These are phyloP conservation scores for Dendrolimus pini DNA, from an alignment of 2,888 invertebrate species.

Conservation along the genomic window DNA sequence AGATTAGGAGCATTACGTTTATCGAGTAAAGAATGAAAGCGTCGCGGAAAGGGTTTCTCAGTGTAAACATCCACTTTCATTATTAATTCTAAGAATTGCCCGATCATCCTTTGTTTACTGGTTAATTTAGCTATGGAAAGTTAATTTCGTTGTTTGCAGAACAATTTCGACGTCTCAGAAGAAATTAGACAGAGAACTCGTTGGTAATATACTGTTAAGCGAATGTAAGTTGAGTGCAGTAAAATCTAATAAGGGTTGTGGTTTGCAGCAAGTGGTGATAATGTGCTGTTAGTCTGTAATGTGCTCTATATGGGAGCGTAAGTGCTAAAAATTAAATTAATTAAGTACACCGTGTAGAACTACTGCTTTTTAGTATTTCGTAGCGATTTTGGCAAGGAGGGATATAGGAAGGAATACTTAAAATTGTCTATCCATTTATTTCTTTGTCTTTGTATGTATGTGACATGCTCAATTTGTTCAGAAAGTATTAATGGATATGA, in stretches of 20 bases:
- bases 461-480: too few relatives aligned
- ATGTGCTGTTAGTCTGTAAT: slow-evolving; percentile 33
- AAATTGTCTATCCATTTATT: too few relatives aligned
- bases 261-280: slow-evolving; percentile 38
- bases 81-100: slow-evolving; percentile 2
- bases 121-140: slow-evolving; percentile 2
- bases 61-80: slow-evolving; percentile 2
- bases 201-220: neutral
- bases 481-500: too few relatives aligned
- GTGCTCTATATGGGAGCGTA: slow-evolving; percentile 18
- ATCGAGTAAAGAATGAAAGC: slow-evolving; percentile 3
- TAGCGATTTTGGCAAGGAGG: too few relatives aligned
- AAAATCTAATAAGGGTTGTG: slow-evolving; percentile 38
- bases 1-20: neutral
- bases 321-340: slow-evolving; percentile 44
- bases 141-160: slow-evolving; percentile 1
- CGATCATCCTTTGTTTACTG: neutral
- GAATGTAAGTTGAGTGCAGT: slow-evolving; percentile 20
- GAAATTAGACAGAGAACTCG: slow-evolving; percentile 8
- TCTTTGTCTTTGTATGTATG: too few relatives aligned
- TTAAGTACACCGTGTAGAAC: slow-evolving; percentile 16
- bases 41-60: slow-evolving; percentile 2
- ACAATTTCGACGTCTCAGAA: slow-evolving; percentile 8
- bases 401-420: too few relatives aligned
- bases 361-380: too few relatives aligned